Evolutionary conservation across 2,797 vertebrate genomes (phyloP).

Genomic region (Dryobates pubescens): DNA sequence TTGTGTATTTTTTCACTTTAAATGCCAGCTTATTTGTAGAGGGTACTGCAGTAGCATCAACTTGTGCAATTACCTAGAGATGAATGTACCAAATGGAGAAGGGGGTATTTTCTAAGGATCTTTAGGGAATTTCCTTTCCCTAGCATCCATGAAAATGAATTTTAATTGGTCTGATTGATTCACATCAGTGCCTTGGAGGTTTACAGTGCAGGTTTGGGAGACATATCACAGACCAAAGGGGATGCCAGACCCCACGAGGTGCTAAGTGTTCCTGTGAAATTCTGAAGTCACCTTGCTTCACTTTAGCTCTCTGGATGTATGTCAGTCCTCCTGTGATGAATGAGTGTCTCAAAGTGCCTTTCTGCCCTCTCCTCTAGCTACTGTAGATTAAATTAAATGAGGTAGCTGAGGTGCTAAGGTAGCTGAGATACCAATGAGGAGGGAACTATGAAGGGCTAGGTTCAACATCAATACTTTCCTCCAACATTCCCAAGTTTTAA

Average conservation of each 20-base stretch:
- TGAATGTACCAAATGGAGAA: neutral
- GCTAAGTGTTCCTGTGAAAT: neutral
- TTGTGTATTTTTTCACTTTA: neutral
- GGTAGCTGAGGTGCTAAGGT: neutral
- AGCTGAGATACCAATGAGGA: neutral
- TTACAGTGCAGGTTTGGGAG: neutral
- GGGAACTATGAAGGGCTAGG: neutral
- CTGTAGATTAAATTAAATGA: neutral
- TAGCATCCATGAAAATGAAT: neutral
- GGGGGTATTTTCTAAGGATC: neutral
- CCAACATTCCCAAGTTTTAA: neutral
- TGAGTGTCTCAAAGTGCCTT: neutral
- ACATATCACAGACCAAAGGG: accelerated
- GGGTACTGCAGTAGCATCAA: neutral
- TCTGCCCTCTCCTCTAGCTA: neutral
- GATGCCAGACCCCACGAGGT: neutral
- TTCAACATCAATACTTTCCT: neutral
- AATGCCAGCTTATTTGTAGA: neutral
- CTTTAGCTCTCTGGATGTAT: neutral
- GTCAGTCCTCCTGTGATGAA: neutral
- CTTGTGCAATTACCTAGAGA: neutral
- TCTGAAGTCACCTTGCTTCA: neutral
- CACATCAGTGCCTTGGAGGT: neutral
- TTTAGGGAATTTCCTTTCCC: neutral
- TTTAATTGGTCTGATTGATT: neutral